Evolutionary conservation across 92 coral and sea anemone species (phyloP).

Genomic region (Zoanthus sansibaricus): DNA sequence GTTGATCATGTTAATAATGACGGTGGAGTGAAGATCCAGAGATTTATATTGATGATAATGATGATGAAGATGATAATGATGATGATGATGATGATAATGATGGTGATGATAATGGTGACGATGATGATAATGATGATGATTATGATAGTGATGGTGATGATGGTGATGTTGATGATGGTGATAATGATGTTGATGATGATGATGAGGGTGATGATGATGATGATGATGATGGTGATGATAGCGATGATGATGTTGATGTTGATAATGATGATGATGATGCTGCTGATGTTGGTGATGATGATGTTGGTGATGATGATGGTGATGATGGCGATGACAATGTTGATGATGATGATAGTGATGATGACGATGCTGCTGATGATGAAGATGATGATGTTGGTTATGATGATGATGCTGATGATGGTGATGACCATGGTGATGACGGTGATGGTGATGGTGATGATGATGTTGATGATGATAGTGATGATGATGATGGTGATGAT

Average conservation of each 20-base stretch:
- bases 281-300: too few relatives aligned
- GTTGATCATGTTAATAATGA: background rate
- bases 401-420: background rate
- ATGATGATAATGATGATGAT: too few relatives aligned
- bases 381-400: too few relatives aligned
- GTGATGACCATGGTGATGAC: too few relatives aligned
- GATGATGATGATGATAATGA: background rate
- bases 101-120: background rate
- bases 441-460: too few relatives aligned
- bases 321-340: too few relatives aligned
- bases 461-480: background rate
- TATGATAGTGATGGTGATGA: background rate
- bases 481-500: background rate
- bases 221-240: background rate
- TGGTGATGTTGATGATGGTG: background rate
- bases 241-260: background rate
- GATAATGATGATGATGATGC: background rate
- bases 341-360: too few relatives aligned
- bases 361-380: too few relatives aligned
- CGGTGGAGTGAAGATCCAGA: background rate
- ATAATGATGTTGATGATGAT: background rate
- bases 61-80: background rate
- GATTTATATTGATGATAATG: background rate
- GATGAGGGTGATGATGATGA: background rate
- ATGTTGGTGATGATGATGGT: too few relatives aligned